Base-by-base conservation (phyloP, 1,140 invertebrate genomes). In the Procambarus clarkii region DNA sequence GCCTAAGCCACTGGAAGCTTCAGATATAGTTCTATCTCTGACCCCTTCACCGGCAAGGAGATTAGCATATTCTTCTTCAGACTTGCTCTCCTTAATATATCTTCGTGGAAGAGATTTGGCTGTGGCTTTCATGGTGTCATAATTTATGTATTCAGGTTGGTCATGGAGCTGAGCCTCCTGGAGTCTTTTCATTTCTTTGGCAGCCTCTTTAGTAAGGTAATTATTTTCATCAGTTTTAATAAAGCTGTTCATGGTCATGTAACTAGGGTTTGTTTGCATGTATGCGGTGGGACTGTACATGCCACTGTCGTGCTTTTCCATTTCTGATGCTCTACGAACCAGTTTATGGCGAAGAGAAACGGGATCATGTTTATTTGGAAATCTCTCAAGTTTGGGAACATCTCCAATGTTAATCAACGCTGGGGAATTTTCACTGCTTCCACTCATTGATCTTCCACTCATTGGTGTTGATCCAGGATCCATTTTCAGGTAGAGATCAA, bases 271-370 rank as follows among this genome's bases (percentile, higher is more conserved):
- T 50, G 81, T 86, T 50, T 91, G 89, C 46, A 85, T 54, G 18
- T 45, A 60, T 15, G 60, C 82, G n/a, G 89, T 79, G 15, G 89
- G 89, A 45, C 82, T 85, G 82, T 91, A 91, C 5, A 91, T 50
- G 13, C 89, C 89, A 50, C 89, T 91, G 89, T 91, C 89, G 45
- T 91, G 89, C 74, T 91, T 91, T 13, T 78, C 83, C 54, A 80
- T 64, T 21, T 88, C 76, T 69, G 86, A 88, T n/a, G 58, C 24
- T 44, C 21, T 54, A 7, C 86, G 86, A 11, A 69, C 58, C 0
- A 88, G 18, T 54, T 88, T 88, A 9, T 60, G 76, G 2, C 86
- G 76, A 21, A 79, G 74, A 50, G 76, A 1, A n/a, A 86, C 69
- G 2, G 45, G 21, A 76, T 76, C 9, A 7, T 24, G 18, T 21